Percentiles rank a stretch among this genome's conserved stretches.
Conservation (phyloP, 2,888 invertebrate species). For the Epinotia ramella region DNA sequence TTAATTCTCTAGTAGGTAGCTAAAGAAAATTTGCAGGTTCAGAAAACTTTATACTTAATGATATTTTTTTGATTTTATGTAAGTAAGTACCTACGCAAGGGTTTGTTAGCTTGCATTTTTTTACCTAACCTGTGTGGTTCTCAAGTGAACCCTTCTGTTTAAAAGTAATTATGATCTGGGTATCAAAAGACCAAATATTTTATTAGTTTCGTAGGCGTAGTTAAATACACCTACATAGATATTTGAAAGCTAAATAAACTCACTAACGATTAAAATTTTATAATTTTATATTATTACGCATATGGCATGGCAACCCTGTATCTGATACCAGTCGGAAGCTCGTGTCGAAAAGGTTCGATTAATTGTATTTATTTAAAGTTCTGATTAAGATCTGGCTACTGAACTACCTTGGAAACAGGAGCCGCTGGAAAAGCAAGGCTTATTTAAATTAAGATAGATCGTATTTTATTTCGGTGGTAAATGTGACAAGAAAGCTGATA, state of each 20-base stretch:
- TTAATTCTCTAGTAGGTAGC: slow-evolving; percentile 7
- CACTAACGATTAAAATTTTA: not conserved
- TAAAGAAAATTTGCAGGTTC: slow-evolving; percentile 15
- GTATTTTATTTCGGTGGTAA: not conserved
- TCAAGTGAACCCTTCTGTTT: not conserved
- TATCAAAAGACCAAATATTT: not conserved
- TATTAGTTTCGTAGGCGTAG: not conserved
- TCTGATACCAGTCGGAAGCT: slow-evolving; percentile 59
- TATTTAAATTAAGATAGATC: slow-evolving; percentile 35
- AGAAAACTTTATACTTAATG: not conserved
- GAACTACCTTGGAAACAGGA: slow-evolving; percentile 68
- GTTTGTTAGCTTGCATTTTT: no score
- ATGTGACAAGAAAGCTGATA: slow-evolving; percentile 19
- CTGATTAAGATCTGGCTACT: slow-evolving; percentile 68
- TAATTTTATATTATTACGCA: slow-evolving; percentile 6
- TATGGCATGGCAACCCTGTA: slow-evolving; percentile 46
- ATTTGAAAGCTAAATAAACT: not conserved
- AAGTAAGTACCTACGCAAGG: no score
- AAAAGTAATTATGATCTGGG: no score
- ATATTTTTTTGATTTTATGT: not conserved
- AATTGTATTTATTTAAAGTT: slow-evolving; percentile 56
- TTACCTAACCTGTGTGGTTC: not conserved
- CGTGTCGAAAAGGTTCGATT: slow-evolving; percentile 56
- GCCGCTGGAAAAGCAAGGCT: slow-evolving; percentile 49
- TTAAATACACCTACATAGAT: not conserved